A percentile compares a stretch with the other conserved stretches of the same genome.
phyloP scores from a whole-genome alignment of 2,888 invertebrate genomes.

The Drosophila crucigera region DNA sequence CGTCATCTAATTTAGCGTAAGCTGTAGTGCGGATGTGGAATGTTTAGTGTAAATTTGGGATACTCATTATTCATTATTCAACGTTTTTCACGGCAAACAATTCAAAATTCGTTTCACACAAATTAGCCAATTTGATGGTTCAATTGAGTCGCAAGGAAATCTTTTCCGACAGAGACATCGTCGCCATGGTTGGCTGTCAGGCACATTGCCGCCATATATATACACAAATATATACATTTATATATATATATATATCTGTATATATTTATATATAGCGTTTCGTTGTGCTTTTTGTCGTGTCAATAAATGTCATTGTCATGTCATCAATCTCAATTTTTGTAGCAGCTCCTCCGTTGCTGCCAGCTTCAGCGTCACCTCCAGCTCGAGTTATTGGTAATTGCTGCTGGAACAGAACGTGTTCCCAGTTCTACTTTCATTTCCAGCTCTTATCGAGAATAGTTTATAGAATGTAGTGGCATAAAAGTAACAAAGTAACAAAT shows the following conservation, averaged over 20 bases:
- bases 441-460: background rate
- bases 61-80: conserved; percentile 61
- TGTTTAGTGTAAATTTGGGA: conserved; percentile 83
- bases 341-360: background rate
- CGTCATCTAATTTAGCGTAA: conserved; percentile 2
- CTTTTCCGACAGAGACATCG: conserved; percentile 13
- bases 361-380: background rate
- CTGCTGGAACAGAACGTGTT: background rate
- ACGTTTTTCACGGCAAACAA: conserved; percentile 40
- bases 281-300: conserved; percentile 3
- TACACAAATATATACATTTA: too few relatives aligned
- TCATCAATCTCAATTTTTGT: conserved; percentile 77
- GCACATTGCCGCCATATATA: background rate
- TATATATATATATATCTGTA: background rate
- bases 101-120: conserved; percentile 65
- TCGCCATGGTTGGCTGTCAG: conserved; percentile 22
- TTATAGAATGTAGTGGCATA: background rate
- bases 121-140: conserved; percentile 57
- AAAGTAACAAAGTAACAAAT: background rate
- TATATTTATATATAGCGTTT: background rate
- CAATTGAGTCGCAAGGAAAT: conserved; percentile 31
- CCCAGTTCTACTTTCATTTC: background rate
- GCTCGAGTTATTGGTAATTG: background rate
- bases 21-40: background rate
- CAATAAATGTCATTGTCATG: conserved; percentile 71